Base-by-base conservation (phyloP, 2,113 vertebrate species). In the Burhinus oedicnemus region DNA sequence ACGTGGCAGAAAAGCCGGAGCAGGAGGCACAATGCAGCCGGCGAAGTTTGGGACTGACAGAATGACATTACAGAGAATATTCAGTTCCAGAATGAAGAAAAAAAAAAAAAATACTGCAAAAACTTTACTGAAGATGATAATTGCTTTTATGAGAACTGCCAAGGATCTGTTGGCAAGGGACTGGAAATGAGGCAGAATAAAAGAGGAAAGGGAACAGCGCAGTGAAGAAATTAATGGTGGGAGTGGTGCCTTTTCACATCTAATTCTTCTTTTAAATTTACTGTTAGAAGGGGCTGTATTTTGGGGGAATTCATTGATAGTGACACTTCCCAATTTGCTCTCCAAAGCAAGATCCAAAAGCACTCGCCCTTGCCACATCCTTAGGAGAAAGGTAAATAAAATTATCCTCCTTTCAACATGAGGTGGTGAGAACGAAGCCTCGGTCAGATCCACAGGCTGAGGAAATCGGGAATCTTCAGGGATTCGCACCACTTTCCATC, bases 91-190 rank as follows among this genome's bases (percentile, higher is more conserved):
- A 74, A 90, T 19, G 45, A 72, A 87, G 66, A 1, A 6, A 9
- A 36, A 45, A 40, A 44, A 45, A 61, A 57, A 71, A n/a, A 36
- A 57, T 2, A 5, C 60, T 64, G 74, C 52, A 93, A 81, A 89
- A 76, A 84, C 65, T 68, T 80, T 27, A 20, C 47, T 87, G 45
- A 90, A 87, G 87, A 87, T 78, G 90, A 83, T 93, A 95, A 93
- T 93, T 93, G 87, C 91, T 87, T 93, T 87, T 70, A 52, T 55
- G 74, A 70, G 83, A 90, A 83, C 87, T 95, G 91, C 94, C 91
- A 93, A 87, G 74, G 87, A 90, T 52, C 87, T 76, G 83, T 44
- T 90, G 87, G 94, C 91, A 87, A 76, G 87, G 83, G 83, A 54
- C 44, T 76, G 91, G 36, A 60, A 83, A 83, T 60, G 94, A 84